phyloP scores from a whole-genome alignment of 1,140 invertebrate genomes.

The Papilio glaucus region DNA sequence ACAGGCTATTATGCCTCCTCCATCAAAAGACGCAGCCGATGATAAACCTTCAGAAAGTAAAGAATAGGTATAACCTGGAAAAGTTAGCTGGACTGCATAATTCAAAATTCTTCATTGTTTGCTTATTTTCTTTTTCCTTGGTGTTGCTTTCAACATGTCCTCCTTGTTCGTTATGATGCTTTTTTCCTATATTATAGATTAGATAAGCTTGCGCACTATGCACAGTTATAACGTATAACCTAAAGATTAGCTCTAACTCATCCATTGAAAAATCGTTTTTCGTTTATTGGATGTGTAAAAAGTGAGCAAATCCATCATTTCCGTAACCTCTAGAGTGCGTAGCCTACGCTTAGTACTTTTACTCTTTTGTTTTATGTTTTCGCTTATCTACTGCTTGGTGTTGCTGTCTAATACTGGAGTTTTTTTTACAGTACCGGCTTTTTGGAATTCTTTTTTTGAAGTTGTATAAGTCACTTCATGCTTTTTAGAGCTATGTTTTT shows the following conservation, averaged over 20 bases:
- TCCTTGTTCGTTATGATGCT: background rate
- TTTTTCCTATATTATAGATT: too few relatives aligned
- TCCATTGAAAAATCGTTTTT: too few relatives aligned
- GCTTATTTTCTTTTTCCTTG: slow-evolving; percentile 34
- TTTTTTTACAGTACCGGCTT: background rate
- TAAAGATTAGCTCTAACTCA: too few relatives aligned
- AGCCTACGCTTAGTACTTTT: too few relatives aligned
- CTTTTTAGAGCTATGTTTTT: background rate
- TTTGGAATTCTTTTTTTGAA: background rate
- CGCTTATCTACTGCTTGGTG: background rate
- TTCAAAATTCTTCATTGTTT: slow-evolving; percentile 3
- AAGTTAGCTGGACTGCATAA: slow-evolving; percentile 45
- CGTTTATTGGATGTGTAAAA: too few relatives aligned
- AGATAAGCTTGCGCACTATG: too few relatives aligned
- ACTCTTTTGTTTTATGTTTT: background rate
- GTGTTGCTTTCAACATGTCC: background rate
- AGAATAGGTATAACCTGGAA: slow-evolving; percentile 67
- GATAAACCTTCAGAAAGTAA: slow-evolving; percentile 63
- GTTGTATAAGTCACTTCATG: background rate
- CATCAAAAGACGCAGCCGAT: slow-evolving; percentile 62
- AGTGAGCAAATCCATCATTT: too few relatives aligned
- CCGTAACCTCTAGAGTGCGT: too few relatives aligned
- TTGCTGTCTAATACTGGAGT: background rate
- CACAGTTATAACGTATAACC: too few relatives aligned
- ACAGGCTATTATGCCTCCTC: slow-evolving; percentile 77